Evolutionary conservation across 2,888 invertebrate species (phyloP).

Genomic region (Noctua fimbriata): DNA sequence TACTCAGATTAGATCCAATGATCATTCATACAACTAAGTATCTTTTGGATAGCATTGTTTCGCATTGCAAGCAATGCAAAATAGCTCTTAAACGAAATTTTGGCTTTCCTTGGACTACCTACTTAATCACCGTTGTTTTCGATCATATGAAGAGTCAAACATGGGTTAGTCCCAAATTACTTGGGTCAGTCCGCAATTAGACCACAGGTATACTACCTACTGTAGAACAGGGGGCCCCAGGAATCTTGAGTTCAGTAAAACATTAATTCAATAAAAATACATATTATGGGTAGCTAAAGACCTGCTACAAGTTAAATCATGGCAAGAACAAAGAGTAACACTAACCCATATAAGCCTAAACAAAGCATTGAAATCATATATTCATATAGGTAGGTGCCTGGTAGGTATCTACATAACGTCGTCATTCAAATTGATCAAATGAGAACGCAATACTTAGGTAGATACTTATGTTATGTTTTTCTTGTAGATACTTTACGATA

Average conservation of each 20-base stretch:
- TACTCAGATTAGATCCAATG: neutral
- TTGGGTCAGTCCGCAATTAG: neutral
- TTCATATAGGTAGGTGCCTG: neutral
- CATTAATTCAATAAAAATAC: neutral
- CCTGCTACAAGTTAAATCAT: neutral
- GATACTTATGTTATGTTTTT: neutral
- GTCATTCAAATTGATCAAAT: conserved; percentile 27
- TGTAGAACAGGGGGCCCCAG: too few relatives aligned
- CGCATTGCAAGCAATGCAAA: neutral
- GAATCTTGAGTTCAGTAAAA: neutral
- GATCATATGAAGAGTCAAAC: neutral
- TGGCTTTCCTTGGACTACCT: neutral
- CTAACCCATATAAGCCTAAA: conserved; percentile 22
- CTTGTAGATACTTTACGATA: neutral
- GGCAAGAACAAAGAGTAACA: conserved; percentile 37
- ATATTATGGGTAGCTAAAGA: neutral
- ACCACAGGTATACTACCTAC: neutral
- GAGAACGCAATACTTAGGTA: conserved; percentile 13
- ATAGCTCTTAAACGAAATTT: too few relatives aligned
- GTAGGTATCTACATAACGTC: neutral
- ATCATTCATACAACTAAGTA: neutral
- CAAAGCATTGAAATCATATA: conserved; percentile 25
- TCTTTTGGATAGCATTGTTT: neutral
- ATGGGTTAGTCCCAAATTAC: neutral
- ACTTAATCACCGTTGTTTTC: neutral